Percentiles rank a stretch among this genome's conserved stretches.
These are phyloP conservation scores for Dichetophora obliterata DNA, from an alignment of 2,888 invertebrate genomes.

Conservation along the genomic window DNA sequence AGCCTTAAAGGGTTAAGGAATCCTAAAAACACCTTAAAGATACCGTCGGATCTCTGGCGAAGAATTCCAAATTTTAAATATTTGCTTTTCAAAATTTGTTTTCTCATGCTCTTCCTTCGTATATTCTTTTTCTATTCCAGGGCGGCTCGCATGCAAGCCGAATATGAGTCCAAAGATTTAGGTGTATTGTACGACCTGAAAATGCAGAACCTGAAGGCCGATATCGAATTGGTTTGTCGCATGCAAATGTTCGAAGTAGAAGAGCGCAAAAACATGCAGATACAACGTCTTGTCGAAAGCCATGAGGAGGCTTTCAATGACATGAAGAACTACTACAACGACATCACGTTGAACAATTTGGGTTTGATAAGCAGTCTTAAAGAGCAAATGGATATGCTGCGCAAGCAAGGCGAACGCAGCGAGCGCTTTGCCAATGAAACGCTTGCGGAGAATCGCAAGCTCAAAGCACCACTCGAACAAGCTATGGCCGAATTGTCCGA, in stretches of 20 bases:
- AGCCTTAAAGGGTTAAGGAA: no score
- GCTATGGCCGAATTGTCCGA: slow-evolving; percentile 81
- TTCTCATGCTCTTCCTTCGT: slow-evolving; percentile 28
- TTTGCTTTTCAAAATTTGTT: background rate
- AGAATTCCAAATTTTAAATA: background rate
- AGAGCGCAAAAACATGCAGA: slow-evolving; percentile 90
- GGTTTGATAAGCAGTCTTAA: slow-evolving; percentile 91
- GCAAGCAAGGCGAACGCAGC: slow-evolving; percentile 84
- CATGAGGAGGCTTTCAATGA: slow-evolving; percentile 90
- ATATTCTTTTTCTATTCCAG: slow-evolving; percentile 67
- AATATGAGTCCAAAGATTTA: slow-evolving; percentile 77
- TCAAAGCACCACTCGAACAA: slow-evolving; percentile 80
- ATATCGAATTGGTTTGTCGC: slow-evolving; percentile 80
- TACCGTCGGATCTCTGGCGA: background rate
- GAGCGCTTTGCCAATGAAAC: slow-evolving; percentile 74
- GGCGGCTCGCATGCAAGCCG: slow-evolving; percentile 75
- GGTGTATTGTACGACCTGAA: slow-evolving; percentile 73
- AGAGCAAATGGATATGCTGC: slow-evolving; percentile 83
- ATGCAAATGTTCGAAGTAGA: slow-evolving; percentile 91
- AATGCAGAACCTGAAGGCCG: slow-evolving; percentile 78
- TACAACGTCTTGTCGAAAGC: slow-evolving; percentile 82
- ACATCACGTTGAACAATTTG: slow-evolving; percentile 92
- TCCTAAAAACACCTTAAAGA: background rate
- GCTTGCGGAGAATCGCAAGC: slow-evolving; percentile 79
- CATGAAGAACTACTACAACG: slow-evolving; percentile 95